These are phyloP conservation scores for Cosmia trapezina DNA, from an alignment of 2,888 invertebrate species.

Conservation along the genomic window DNA sequence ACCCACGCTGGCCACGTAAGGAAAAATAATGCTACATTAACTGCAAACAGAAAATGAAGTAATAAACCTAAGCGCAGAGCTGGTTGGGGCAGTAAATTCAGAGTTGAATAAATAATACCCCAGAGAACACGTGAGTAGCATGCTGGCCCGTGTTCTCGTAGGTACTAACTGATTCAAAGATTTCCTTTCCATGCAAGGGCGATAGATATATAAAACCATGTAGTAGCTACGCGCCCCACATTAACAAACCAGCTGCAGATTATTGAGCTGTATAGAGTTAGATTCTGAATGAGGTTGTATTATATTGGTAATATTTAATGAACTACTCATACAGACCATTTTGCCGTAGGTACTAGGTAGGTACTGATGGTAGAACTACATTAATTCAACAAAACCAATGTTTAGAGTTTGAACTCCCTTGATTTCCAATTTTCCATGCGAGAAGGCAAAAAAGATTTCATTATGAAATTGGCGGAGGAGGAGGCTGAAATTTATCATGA, in stretches of 20 bases:
- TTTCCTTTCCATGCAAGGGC: slow-evolving; percentile 14
- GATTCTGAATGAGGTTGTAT: not conserved
- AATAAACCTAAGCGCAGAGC: not conserved
- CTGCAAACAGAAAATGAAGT: not conserved
- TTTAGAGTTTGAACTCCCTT: not conserved
- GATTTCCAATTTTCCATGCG: not conserved
- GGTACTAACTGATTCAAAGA: not conserved
- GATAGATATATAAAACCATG: not conserved
- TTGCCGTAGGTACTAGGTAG: not conserved
- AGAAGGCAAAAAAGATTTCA: not conserved
- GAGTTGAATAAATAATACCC: slow-evolving; percentile 20
- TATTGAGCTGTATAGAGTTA: not conserved
- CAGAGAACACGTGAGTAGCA: slow-evolving; percentile 15
- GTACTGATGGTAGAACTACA: not conserved
- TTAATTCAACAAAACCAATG: not conserved
- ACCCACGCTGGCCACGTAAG: too few species aligned
- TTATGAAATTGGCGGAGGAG: not conserved
- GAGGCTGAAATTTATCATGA: too few species aligned
- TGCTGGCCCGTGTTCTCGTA: not conserved
- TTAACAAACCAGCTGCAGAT: not conserved
- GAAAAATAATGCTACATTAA: not conserved
- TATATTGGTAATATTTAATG: not conserved
- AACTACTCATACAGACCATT: not conserved
- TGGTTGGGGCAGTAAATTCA: slow-evolving; percentile 6
- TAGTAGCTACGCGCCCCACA: not conserved